A percentile compares a stretch with the other conserved stretches of the same genome.
Evolutionary conservation across 2,888 invertebrate genomes (phyloP).

Genomic region (Clanis bilineata): DNA sequence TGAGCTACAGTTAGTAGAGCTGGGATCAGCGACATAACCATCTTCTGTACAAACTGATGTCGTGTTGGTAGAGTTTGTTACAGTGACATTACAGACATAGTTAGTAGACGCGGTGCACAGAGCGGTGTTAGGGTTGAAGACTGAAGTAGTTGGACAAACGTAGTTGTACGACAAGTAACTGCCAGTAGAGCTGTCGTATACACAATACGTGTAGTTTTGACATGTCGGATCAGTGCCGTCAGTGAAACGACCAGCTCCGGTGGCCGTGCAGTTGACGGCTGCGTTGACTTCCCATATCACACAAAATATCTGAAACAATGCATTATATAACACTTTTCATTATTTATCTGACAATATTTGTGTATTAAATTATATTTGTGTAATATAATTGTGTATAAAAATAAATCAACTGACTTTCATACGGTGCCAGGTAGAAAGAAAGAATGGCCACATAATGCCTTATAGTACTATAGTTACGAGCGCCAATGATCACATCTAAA

Average conservation of each 20-base stretch:
- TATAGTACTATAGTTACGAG: too few species aligned
- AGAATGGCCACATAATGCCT: too few species aligned
- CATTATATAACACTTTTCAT: too few species aligned
- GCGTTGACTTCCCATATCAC: conserved; percentile 44
- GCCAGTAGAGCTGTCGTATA: conserved; percentile 39
- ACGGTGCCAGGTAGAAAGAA: too few species aligned
- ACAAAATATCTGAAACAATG: conserved; percentile 34
- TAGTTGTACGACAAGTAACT: conserved; percentile 58
- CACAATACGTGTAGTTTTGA: conserved; percentile 67
- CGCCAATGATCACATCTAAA: too few species aligned
- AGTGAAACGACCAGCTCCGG: conserved; percentile 58
- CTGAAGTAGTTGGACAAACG: conserved; percentile 64
- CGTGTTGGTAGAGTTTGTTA: conserved; percentile 29
- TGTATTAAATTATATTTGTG: background rate
- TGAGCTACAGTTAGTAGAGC: conserved; percentile 52
- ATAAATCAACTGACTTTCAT: too few species aligned
- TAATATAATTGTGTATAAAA: too few species aligned
- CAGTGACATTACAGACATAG: conserved; percentile 53
- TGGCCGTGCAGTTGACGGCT: conserved; percentile 54
- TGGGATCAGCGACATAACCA: conserved; percentile 56
- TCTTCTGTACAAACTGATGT: conserved; percentile 54
- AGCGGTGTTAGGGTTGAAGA: conserved; percentile 58
- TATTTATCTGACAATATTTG: too few species aligned
- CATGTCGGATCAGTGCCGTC: conserved; percentile 64
- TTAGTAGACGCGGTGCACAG: conserved; percentile 55